phyloP scores from a whole-genome alignment of 2,888 invertebrate species.

The Taphrorychus bicolor region DNA sequence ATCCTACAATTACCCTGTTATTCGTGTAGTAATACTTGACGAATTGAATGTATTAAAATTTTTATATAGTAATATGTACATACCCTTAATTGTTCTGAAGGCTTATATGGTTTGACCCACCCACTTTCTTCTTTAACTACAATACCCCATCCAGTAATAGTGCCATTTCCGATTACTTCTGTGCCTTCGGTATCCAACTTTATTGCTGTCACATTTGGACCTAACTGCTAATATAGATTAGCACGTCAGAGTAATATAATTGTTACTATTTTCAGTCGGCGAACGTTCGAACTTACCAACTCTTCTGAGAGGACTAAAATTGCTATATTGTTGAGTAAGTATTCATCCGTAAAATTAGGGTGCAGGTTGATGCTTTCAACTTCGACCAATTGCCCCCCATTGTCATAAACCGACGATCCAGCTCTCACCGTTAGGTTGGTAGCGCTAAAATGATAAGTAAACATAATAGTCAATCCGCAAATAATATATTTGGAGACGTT shows the following conservation, averaged over 20 bases:
- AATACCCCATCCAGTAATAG: conserved; percentile 22
- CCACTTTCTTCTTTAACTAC: conserved; percentile 10
- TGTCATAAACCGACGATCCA: conserved; percentile 17
- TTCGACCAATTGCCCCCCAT: conserved; percentile 11
- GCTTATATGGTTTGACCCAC: conserved; percentile 18
- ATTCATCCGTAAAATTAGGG: conserved; percentile 9
- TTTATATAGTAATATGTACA: not conserved
- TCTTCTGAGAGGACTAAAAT: conserved; percentile 5
- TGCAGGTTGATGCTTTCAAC: conserved; percentile 5
- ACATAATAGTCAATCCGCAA: too few relatives aligned
- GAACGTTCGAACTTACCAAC: conserved; percentile 13
- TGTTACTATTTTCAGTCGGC: too few relatives aligned
- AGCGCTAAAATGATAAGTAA: too few relatives aligned
- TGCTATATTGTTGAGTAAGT: conserved; percentile 15
- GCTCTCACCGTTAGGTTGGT: conserved; percentile 13
- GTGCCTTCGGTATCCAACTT: not conserved
- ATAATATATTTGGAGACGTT: too few relatives aligned
- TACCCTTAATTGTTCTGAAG: conserved; percentile 25
- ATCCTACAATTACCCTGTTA: too few relatives aligned
- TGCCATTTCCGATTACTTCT: not conserved
- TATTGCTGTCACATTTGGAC: conserved; percentile 4
- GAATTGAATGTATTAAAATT: too few relatives aligned
- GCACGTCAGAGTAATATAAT: not conserved
- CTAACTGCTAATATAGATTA: not conserved
- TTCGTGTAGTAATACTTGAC: too few relatives aligned